Evolutionary conservation across 2,113 vertebrate species (phyloP).

Genomic region (Reinhardtius hippoglossoides): DNA sequence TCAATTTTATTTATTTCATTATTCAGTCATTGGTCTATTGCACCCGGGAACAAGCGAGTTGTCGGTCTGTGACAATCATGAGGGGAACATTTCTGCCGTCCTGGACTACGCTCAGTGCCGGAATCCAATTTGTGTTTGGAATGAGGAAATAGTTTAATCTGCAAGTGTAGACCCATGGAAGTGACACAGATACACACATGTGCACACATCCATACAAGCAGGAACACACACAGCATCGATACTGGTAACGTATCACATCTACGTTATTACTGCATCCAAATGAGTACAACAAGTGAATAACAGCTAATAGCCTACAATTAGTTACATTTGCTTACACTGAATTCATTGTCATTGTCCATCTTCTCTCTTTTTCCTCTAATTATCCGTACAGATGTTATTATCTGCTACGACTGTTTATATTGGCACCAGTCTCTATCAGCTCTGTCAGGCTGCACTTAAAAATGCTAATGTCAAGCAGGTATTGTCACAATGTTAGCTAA

Average conservation of each 20-base stretch:
- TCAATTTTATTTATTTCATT: conserved; percentile 80
- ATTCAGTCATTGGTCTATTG: conserved; percentile 73
- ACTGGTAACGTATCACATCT: conserved; percentile 15
- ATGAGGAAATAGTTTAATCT: conserved; percentile 72
- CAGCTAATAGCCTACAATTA: conserved; percentile 1
- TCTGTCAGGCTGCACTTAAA: too few relatives aligned
- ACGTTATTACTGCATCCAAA: conserved; percentile 29
- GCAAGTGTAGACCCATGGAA: conserved; percentile 53
- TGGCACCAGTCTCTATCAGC: neutral
- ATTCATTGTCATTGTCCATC: neutral
- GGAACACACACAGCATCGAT: conserved; percentile 21
- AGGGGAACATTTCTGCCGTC: conserved; percentile 57
- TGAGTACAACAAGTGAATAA: conserved; percentile 16
- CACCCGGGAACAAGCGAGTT: conserved; percentile 62
- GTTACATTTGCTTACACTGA: neutral
- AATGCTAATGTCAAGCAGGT: too few relatives aligned
- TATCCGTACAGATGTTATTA: neutral
- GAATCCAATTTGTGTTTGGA: conserved; percentile 75
- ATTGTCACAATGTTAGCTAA: neutral
- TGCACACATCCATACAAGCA: conserved; percentile 6
- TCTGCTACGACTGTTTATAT: neutral
- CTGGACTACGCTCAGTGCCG: conserved; percentile 45
- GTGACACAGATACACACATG: conserved; percentile 27
- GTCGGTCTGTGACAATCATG: conserved; percentile 68
- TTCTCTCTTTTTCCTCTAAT: neutral